Percentiles rank a stretch among this genome's conserved stretches.
These are phyloP conservation scores for Yponomeuta cagnagella DNA, from an alignment of 2,888 invertebrate species.

Conservation along the genomic window DNA sequence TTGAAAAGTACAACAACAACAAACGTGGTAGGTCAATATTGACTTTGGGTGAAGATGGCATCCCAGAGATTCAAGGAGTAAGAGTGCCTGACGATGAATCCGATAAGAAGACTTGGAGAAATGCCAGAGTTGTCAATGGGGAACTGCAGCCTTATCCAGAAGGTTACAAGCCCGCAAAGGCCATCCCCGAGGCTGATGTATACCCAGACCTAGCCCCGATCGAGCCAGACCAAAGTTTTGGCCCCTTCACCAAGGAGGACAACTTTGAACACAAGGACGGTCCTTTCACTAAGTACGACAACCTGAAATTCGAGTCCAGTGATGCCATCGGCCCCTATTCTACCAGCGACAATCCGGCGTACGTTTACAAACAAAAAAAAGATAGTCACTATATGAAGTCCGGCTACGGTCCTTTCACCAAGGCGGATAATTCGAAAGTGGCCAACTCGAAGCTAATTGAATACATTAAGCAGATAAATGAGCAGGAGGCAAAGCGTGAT, in stretches of 20 bases:
- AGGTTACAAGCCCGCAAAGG: slow-evolving; percentile 79
- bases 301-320: slow-evolving; percentile 57
- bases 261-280: slow-evolving; percentile 74
- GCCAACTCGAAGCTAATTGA: slow-evolving; percentile 77
- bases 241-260: slow-evolving; percentile 78
- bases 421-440: slow-evolving; percentile 76
- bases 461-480: slow-evolving; percentile 81
- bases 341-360: slow-evolving; percentile 50
- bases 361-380: slow-evolving; percentile 59
- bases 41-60: slow-evolving; percentile 81
- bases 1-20: slow-evolving; percentile 60
- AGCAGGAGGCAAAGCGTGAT: slow-evolving; percentile 77
- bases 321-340: slow-evolving; percentile 50
- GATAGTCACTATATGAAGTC: slow-evolving; percentile 60
- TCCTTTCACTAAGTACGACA: slow-evolving; percentile 78
- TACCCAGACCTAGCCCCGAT: slow-evolving; percentile 57
- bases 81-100: slow-evolving; percentile 90
- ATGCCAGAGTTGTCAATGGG: slow-evolving; percentile 91
- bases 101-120: slow-evolving; percentile 90
- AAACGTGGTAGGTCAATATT: slow-evolving; percentile 80
- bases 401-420: slow-evolving; percentile 78
- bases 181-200: slow-evolving; percentile 74
- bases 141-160: slow-evolving; percentile 85
- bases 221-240: slow-evolving; percentile 59
- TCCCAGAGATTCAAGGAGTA: slow-evolving; percentile 87